Evolutionary conservation across 2,113 vertebrate genomes (phyloP), one percentile per base, ranked within the genome.

Genomic region (Indicator indicator): DNA sequence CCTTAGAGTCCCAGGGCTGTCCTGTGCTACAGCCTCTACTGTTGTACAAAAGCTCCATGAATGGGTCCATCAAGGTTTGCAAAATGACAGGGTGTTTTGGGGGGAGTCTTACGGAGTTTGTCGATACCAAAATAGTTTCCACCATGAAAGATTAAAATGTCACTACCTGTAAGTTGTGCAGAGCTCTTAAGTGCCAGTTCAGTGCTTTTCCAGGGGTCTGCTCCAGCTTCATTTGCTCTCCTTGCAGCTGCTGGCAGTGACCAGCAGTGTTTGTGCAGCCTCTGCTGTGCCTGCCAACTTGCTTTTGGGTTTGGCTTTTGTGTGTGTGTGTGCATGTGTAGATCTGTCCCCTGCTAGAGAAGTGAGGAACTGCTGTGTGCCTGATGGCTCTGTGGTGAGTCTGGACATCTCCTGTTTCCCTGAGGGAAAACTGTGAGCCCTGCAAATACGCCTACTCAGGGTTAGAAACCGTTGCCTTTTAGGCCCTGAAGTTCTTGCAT

Each of bases 131-230:
- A 36, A 20, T 44, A 33, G 9, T 62, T 60, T 55, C 16, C 7
- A 36, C 63, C 1, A 1, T 18, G 46, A 55, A 42, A 65, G 46
- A 36, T 30, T 3, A 2, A 54, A 42, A 14, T 2, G 55, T 54
- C 58, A 7, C 32, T 69, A 62, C 42, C 67, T 5, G 0, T 9
- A 12, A 69, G 36, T 20, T 62, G 60, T 11, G 2, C 17, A n/a
- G 17, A 7, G 48, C 38, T 46, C 42, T 42, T 46, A 36, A 18
- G 62, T 48, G 9, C 26, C 21, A 21, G 20, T 19, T 27, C 1
- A n/a, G 12, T 21, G 72, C 67, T 59, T 60, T 42, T 0, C 17
- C 16, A 30, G 36, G 38, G 9, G 1, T 40, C 63, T 2, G 0
- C 46, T 75, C 33, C 21, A 6, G n/a, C 50, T 70, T n/a, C 32